These are phyloP conservation scores for Arizona elegans DNA, from an alignment of 2,113 vertebrate species.

Conservation along the genomic window DNA sequence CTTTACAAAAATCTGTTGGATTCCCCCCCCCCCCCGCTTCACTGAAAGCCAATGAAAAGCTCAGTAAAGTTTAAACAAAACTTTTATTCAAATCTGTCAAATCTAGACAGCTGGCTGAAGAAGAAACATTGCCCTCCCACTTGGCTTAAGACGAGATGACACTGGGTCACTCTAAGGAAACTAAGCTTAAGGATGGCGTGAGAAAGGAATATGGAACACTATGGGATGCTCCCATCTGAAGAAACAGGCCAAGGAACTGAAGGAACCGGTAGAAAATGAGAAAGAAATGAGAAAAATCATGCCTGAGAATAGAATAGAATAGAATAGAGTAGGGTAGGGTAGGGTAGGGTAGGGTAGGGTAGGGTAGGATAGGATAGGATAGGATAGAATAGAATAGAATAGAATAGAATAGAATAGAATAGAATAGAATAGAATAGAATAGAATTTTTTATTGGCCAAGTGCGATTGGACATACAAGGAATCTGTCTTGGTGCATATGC, in stretches of 20 bases:
- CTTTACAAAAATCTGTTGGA: neutral
- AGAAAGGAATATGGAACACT: neutral
- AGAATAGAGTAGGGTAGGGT: too few relatives aligned
- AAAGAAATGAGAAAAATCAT: slow-evolving; percentile 18
- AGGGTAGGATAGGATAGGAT: too few relatives aligned
- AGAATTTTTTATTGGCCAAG: too few relatives aligned
- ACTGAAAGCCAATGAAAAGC: neutral
- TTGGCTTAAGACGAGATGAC: neutral
- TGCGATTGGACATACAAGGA: too few relatives aligned
- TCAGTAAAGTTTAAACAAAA: slow-evolving; percentile 4
- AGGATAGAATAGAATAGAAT: too few relatives aligned
- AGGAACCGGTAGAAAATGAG: neutral
- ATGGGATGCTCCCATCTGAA: neutral
- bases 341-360: too few relatives aligned
- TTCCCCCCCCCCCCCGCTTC: rapidly evolving
- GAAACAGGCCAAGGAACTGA: neutral
- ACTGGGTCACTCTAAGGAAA: neutral
- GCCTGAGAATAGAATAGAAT: neutral
- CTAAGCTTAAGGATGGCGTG: slow-evolving; percentile 1
- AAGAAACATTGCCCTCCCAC: neutral
- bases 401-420: too few relatives aligned
- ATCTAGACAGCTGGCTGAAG: slow-evolving; percentile 10
- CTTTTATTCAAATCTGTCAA: neutral
- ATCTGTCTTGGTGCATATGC: too few relatives aligned
- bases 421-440: too few relatives aligned